Base-by-base conservation (phyloP, 2,797 vertebrate genomes). In the Macropodus opercularis region DNA sequence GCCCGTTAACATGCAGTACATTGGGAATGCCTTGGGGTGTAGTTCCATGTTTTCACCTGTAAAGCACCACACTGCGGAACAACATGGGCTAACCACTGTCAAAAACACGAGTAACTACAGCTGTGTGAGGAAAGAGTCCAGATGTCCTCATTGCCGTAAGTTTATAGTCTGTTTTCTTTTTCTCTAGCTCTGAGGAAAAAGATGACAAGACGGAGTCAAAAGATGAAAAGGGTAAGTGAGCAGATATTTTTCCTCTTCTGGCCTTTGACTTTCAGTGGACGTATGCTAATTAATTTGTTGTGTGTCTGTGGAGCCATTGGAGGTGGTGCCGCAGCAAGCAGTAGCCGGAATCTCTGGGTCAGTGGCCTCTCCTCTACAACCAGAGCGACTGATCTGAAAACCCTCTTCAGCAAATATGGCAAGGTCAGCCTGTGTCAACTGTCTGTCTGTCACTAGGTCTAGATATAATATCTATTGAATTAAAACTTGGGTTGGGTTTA, bases 351-450 rank as follows among this genome's bases (percentile, higher is more conserved):
- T 74, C 88, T 99, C 42, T 99, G 98, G 98, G 98, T 99, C 77
- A 99, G 98, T 49, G 97, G 97, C 1, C 94, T 99, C 23, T 96
- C 98, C 0, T 96, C 97, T 15, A 96, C 95, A n/a, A 99, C 97
- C 27, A 95, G 96, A 91, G 98, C 98, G 3, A 96, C 97, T 3
- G 98, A 99, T 89, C 87, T 99, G 81, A 99, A 99, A 88, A 96
- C 94, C 8, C 93, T 98, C 6, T 99, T 99, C 88, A 98, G 96
- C 92, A 99, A 97, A 75, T 94, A 98, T 8, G 98, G 97, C 52
- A 99, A 98, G 95, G 98, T 97, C 50, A 0, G 88, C 63, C 23
- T 2, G 4, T 2, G 2, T 3, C 9, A 24, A 18, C 21, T 0
- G 0, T 29, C 13, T 0, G 8, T 35, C 10, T n/a, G 11, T n/a